Evolutionary conservation across 2,888 invertebrate species (phyloP), one percentile per base, ranked within the genome.

Genomic region (Phortica okadai): DNA sequence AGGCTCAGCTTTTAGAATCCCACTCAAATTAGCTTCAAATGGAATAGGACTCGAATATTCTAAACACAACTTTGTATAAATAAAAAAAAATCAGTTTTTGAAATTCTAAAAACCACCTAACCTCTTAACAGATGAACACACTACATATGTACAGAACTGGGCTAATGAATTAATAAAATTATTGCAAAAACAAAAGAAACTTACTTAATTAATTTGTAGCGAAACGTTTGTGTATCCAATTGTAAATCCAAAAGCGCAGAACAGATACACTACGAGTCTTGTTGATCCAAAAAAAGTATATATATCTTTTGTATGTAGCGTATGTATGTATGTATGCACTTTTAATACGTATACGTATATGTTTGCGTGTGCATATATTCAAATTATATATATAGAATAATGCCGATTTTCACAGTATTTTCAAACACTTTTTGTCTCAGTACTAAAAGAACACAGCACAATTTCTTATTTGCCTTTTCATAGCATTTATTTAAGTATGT

Each of bases 121-220:
- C 33, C 33, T 33, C 33, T 1, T 5, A 4, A 33, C 1, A 5
- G 33, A 33, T 33, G 33, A 33, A 79, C 78, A 78, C 74, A 78
- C 67, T 80, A 44, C 1, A 33, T 33, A 1, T 21, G 21, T 21
- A 33, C 3, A 8, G 14, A 8, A 8, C 8, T 50, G n/a, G 7
- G 16, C 7, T 59, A 59, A 59, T 59, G n/a, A 59, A 59, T 16
- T 59, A 59, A 16, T 67, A 14, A 41, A 14, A 44, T n/a, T 33
- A 67, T 67, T 25, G 44, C 42, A 44, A 67, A 59, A 21, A 21
- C 14, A 33, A 33, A 33, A 33, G 41, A 73, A 64, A 85, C 85
- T 85, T 85, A 85, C 85, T 85, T 85, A 81, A 85, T 79, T 84
- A 81, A 84, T 85, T 86, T 86, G 77, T 77, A 78, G 78, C 75